Evolutionary conservation across 2,888 invertebrate genomes (phyloP).

Genomic region (Cantharis nigra): DNA sequence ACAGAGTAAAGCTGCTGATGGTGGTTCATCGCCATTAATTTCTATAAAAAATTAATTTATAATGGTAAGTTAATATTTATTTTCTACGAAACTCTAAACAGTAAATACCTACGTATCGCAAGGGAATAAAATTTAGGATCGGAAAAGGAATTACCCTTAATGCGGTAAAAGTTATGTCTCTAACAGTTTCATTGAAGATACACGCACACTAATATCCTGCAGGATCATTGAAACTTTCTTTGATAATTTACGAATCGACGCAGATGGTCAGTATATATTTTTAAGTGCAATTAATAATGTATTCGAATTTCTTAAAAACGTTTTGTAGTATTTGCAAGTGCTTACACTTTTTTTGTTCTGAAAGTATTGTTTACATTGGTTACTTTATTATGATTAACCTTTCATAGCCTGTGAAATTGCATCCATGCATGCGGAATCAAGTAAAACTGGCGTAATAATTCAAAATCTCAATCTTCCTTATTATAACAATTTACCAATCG

Average conservation of each 20-base stretch:
- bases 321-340: background rate
- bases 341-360: too few relatives aligned
- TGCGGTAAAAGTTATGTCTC: constrained; percentile 35
- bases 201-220: constrained; percentile 38
- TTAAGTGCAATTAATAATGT: constrained; percentile 5
- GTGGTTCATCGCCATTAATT: constrained; percentile 46
- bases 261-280: constrained; percentile 39
- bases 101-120: constrained; percentile 20
- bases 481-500: too few relatives aligned
- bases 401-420: too few relatives aligned
- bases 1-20: constrained; percentile 62
- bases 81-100: constrained; percentile 15
- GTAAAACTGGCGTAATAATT: too few relatives aligned
- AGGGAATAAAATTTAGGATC: constrained; percentile 32
- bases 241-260: constrained; percentile 45
- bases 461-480: too few relatives aligned
- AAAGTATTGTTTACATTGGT: too few relatives aligned
- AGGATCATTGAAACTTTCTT: constrained; percentile 37
- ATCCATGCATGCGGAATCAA: too few relatives aligned
- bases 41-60: constrained; percentile 40
- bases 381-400: too few relatives aligned
- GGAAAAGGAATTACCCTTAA: constrained; percentile 40
- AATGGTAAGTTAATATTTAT: background rate
- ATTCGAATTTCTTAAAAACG: background rate
- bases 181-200: constrained; percentile 40